Conservation (phyloP, 1,140 invertebrate species). For the Philaenus spumarius region DNA sequence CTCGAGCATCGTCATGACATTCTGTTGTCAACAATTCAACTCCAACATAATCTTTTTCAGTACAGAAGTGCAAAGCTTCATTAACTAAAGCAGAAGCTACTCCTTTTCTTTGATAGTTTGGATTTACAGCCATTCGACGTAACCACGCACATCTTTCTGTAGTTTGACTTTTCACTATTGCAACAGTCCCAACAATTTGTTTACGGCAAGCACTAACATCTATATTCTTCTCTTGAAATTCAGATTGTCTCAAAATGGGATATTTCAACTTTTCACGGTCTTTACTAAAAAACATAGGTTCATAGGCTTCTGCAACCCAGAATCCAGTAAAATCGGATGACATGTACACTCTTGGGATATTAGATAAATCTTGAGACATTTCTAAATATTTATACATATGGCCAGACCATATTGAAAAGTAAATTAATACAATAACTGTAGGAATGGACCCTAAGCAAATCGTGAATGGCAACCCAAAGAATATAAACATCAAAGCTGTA, state of each 20-base stretch:
- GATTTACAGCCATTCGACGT: conserved; percentile 43
- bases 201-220: conserved; percentile 33
- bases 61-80: conserved; percentile 43
- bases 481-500: conserved; percentile 47
- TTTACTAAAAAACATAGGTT: conserved; percentile 34
- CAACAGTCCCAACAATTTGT: conserved; percentile 44
- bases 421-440: conserved; percentile 39
- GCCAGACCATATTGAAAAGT: conserved; percentile 39
- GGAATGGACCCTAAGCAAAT: conserved; percentile 43
- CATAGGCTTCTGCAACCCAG: conserved; percentile 45
- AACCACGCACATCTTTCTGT: conserved; percentile 46
- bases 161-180: conserved; percentile 39
- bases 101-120: conserved; percentile 41
- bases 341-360: conserved; percentile 36
- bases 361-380: conserved; percentile 40
- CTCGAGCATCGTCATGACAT: conserved; percentile 43
- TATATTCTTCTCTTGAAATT: conserved; percentile 36
- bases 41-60: conserved; percentile 42
- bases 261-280: conserved; percentile 35
- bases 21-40: conserved; percentile 46
- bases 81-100: conserved; percentile 42
- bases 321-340: conserved; percentile 37
- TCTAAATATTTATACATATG: conserved; percentile 41
- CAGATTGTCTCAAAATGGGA: conserved; percentile 37
- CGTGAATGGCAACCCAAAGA: conserved; percentile 45